Evolutionary conservation across 2,888 invertebrate genomes (phyloP).

Genomic region (Macroteleia sp.): DNA sequence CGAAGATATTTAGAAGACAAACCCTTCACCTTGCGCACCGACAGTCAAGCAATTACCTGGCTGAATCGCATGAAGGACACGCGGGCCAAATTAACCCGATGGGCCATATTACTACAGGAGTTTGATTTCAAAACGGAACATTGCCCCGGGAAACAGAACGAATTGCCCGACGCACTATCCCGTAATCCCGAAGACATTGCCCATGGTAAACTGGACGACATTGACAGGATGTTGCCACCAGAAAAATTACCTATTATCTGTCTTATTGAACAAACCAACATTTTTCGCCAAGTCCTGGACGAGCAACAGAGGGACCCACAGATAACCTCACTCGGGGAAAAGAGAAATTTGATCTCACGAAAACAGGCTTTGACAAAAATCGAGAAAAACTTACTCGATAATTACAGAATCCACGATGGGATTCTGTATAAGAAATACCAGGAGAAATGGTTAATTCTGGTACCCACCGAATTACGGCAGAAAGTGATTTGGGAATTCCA

Average conservation of each 20-base stretch:
- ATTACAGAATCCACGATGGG: not conserved
- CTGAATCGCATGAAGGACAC: too few relatives aligned
- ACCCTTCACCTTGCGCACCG: too few relatives aligned
- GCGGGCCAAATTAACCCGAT: constrained; percentile 40
- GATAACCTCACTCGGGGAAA: not conserved
- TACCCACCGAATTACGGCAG: not conserved
- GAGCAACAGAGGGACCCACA: not conserved
- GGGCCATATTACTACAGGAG: constrained; percentile 43
- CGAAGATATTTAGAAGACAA: too few relatives aligned
- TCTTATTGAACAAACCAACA: not conserved
- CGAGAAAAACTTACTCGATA: not conserved
- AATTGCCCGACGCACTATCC: not conserved
- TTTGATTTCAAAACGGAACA: constrained; percentile 32
- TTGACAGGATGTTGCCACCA: not conserved
- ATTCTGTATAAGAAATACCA: not conserved
- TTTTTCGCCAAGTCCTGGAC: too few relatives aligned
- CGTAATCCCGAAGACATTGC: not conserved
- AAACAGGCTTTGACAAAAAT: not conserved
- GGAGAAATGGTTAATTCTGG: not conserved
- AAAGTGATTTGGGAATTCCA: not conserved
- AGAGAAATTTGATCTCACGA: too few relatives aligned
- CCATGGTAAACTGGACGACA: not conserved
- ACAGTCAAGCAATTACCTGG: too few relatives aligned
- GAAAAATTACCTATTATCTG: not conserved
- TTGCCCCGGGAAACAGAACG: constrained; percentile 45